phyloP scores from a whole-genome alignment of 2,888 invertebrate genomes.

The Galerucella pusilla region DNA sequence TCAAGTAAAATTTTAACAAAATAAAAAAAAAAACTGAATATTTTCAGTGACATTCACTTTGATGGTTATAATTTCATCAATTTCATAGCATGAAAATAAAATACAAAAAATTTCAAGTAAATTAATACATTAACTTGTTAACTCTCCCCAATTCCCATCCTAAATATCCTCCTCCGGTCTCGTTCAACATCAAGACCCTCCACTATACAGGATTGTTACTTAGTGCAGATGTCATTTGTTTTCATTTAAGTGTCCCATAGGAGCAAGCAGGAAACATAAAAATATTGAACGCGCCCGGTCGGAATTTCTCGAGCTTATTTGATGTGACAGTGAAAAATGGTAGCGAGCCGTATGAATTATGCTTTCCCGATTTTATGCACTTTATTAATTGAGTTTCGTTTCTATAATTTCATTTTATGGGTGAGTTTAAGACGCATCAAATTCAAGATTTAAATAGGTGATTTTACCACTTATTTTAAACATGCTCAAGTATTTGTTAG shows the following conservation, averaged over 20 bases:
- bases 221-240: slow-evolving; percentile 54
- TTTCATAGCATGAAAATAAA: too few species aligned
- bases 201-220: slow-evolving; percentile 26
- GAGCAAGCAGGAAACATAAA: slow-evolving; percentile 52
- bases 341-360: slow-evolving; percentile 38
- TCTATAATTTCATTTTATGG: neutral
- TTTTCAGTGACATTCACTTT: too few species aligned
- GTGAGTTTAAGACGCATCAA: neutral
- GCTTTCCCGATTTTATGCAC: slow-evolving; percentile 42
- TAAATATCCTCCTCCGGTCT: slow-evolving; percentile 4
- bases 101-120: neutral
- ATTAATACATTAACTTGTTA: neutral
- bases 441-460: neutral
- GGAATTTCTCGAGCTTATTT: slow-evolving; percentile 47
- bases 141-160: slow-evolving; percentile 6
- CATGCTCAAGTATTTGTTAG: too few species aligned
- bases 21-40: too few species aligned
- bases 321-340: slow-evolving; percentile 48
- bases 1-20: too few species aligned
- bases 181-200: neutral
- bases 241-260: slow-evolving; percentile 58
- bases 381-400: slow-evolving; percentile 40
- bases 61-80: too few species aligned
- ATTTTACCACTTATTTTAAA: neutral
- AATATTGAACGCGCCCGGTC: slow-evolving; percentile 47